These are phyloP conservation scores for Carassius gibelio DNA, from an alignment of 2,113 vertebrate genomes.

Conservation along the genomic window DNA sequence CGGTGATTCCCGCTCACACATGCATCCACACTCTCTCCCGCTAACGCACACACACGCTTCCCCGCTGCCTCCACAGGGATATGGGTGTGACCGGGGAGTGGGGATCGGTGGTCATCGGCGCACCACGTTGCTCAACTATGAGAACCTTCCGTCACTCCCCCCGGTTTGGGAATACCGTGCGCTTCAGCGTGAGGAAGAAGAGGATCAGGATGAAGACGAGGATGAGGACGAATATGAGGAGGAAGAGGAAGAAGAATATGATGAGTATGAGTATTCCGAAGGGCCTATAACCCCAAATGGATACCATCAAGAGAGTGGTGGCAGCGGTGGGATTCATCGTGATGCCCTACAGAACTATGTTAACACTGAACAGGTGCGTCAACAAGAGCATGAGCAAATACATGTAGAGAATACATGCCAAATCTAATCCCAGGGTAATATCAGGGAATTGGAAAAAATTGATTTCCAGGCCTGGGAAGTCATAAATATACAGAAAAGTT, in stretches of 20 bases:
- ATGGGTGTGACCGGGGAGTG: constrained; percentile 71
- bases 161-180: constrained; percentile 92
- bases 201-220: constrained; percentile 78
- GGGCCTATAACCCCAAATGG: constrained; percentile 83
- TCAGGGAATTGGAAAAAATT: background rate
- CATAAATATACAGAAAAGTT: background rate
- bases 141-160: constrained; percentile 92
- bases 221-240: constrained; percentile 71
- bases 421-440: background rate
- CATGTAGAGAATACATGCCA: background rate
- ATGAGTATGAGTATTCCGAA: constrained; percentile 80
- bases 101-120: constrained; percentile 77
- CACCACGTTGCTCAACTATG: constrained; percentile 89
- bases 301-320: constrained; percentile 83
- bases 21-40: constrained; percentile 65
- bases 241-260: constrained; percentile 78
- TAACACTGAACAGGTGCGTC: constrained; percentile 74
- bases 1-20: constrained; percentile 72
- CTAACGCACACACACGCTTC: constrained; percentile 68
- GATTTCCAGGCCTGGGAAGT: background rate
- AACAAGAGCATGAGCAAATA: background rate
- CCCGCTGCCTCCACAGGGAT: constrained; percentile 72
- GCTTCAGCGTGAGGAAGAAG: constrained; percentile 77
- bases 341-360: constrained; percentile 86
- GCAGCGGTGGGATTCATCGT: constrained; percentile 74